A percentile compares a stretch with the other conserved stretches of the same genome.
These are phyloP conservation scores for Fukomys damarensis DNA, from an alignment of 2,113 vertebrate genomes.

Conservation along the genomic window DNA sequence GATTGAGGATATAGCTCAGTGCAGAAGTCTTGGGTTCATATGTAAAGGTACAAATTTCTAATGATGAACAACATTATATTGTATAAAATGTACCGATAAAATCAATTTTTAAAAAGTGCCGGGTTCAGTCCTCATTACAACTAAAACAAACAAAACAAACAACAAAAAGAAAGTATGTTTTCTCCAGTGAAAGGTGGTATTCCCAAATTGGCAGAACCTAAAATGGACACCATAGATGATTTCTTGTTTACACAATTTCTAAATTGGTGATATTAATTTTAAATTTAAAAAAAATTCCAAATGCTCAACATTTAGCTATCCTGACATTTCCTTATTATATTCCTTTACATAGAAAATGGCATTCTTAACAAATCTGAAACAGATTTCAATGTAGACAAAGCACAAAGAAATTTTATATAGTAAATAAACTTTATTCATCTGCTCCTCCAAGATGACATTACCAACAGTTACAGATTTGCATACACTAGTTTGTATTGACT, in stretches of 20 bases:
- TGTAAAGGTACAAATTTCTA: too few species aligned
- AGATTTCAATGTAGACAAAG: constrained; percentile 61
- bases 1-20: background rate
- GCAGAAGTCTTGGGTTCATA: too few species aligned
- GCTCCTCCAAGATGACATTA: constrained; percentile 90
- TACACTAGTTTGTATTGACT: constrained; percentile 88
- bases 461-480: constrained; percentile 89
- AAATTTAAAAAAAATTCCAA: background rate
- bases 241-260: background rate
- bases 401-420: constrained; percentile 83
- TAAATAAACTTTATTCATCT: constrained; percentile 96
- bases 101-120: too few species aligned
- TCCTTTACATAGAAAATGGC: background rate
- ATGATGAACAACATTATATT: too few species aligned
- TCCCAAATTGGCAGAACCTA: background rate
- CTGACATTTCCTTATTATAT: background rate
- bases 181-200: background rate
- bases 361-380: constrained; percentile 39
- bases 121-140: background rate
- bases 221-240: background rate
- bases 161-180: background rate
- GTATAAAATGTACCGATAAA: too few species aligned
- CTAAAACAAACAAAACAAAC: background rate
- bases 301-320: background rate
- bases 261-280: background rate